These are phyloP conservation scores for Oxyura jamaicensis DNA, from an alignment of 2,113 vertebrate species.

Conservation along the genomic window DNA sequence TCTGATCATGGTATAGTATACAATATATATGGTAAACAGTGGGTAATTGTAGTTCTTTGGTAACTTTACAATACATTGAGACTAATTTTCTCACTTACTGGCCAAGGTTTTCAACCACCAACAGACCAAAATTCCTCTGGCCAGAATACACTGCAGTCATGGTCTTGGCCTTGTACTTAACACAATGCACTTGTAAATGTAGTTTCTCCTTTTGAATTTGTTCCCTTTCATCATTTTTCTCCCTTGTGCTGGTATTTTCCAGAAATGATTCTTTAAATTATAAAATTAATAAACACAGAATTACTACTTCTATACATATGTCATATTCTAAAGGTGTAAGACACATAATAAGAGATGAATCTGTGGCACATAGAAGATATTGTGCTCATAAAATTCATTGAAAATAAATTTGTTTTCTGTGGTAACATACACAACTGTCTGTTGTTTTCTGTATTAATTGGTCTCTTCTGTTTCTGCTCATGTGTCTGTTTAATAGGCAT, in stretches of 20 bases:
- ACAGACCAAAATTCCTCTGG: not conserved
- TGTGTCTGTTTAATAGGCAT: not conserved
- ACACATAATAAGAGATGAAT: not conserved
- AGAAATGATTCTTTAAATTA: not conserved
- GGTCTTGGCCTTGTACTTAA: not conserved
- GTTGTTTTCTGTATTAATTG: not conserved
- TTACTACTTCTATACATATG: not conserved
- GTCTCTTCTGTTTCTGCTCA: not conserved
- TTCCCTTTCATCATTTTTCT: not conserved
- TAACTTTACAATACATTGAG: not conserved
- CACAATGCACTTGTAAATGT: not conserved
- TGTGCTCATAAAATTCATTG: not conserved
- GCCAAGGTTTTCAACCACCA: not conserved
- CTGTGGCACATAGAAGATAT: not conserved
- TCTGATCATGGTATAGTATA: conserved; percentile 14
- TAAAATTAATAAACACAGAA: not conserved
- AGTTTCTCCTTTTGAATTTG: not conserved
- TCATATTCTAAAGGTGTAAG: not conserved
- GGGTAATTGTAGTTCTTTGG: not conserved
- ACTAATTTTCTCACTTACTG: not conserved
- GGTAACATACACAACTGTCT: not conserved
- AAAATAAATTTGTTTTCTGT: not conserved
- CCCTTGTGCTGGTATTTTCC: not conserved
- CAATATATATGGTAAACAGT: conserved; percentile 24
- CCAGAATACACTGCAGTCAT: not conserved